phyloP scores from a whole-genome alignment of 2,797 vertebrate genomes.

The Acrossocheilus wenchowensis region DNA sequence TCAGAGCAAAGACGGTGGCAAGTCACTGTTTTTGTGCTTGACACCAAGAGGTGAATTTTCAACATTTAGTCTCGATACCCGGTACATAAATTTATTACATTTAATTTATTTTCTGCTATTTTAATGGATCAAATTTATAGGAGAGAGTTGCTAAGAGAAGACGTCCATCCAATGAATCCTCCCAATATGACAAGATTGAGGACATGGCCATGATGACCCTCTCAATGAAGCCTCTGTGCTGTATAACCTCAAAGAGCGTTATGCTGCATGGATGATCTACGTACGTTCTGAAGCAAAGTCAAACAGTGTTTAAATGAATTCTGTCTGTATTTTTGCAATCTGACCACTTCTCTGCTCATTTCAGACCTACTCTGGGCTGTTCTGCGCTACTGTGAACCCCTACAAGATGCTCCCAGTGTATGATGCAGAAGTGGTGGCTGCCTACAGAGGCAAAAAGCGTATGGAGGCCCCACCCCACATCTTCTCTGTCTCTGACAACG shows the following conservation, averaged over 20 bases:
- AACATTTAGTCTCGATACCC: too few relatives aligned
- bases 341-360: not conserved
- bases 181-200: constrained; percentile 85
- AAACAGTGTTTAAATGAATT: not conserved
- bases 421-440: constrained; percentile 78
- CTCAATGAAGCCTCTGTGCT: constrained; percentile 82
- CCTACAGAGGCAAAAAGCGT: constrained; percentile 89
- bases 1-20: constrained; percentile 74
- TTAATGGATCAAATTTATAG: too few relatives aligned
- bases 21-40: constrained; percentile 64
- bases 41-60: constrained; percentile 25
- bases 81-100: too few relatives aligned
- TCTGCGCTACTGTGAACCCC: constrained; percentile 74
- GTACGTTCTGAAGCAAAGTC: constrained; percentile 67
- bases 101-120: too few relatives aligned
- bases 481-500: too few relatives aligned
- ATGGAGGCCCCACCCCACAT: constrained; percentile 53
- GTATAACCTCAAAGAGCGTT: constrained; percentile 88
- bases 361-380: constrained; percentile 76
- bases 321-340: not conserved
- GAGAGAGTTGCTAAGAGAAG: too few relatives aligned
- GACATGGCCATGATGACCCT: constrained; percentile 88
- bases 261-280: constrained; percentile 88
- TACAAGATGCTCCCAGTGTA: constrained; percentile 74
- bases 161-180: constrained; percentile 77